These are phyloP conservation scores for Bombus fervidus DNA, from an alignment of 1,140 invertebrate genomes.

Conservation along the genomic window DNA sequence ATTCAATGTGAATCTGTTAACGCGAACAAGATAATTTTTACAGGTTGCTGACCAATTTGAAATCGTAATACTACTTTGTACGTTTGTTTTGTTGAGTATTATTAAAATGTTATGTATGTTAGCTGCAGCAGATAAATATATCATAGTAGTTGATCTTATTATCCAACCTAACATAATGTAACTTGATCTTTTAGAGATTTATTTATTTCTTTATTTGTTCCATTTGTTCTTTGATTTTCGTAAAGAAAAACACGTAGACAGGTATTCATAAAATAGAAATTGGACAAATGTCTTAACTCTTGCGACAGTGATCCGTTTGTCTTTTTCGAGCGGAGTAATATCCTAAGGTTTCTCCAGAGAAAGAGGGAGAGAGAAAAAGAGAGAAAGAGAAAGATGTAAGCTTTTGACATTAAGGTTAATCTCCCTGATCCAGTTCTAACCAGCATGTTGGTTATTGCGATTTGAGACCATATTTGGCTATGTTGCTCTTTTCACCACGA, in stretches of 20 bases:
- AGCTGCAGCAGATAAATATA: too few relatives aligned
- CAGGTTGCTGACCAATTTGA: too few relatives aligned
- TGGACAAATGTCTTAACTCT: constrained; percentile 16
- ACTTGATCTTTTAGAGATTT: not conserved
- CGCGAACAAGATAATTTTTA: not conserved
- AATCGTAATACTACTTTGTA: not conserved
- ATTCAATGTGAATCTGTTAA: not conserved
- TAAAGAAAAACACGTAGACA: not conserved
- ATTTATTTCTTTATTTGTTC: not conserved
- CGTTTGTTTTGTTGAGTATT: not conserved
- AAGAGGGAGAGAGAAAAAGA: not conserved
- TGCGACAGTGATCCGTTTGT: constrained; percentile 21
- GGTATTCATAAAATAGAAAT: constrained; percentile 10
- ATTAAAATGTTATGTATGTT: not conserved
- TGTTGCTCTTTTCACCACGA: not conserved
- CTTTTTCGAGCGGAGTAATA: constrained; percentile 20
- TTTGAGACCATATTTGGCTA: not conserved
- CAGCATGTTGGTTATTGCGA: not conserved
- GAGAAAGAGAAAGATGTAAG: constrained; percentile 18
- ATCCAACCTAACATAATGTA: not conserved
- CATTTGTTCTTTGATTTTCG: not conserved
- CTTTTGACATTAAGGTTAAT: constrained; percentile 72
- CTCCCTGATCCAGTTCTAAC: constrained; percentile 61
- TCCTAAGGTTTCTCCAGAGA: constrained; percentile 61
- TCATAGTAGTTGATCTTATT: not conserved